phyloP scores from a whole-genome alignment of 2,113 vertebrate genomes.

The Ailuropoda melanoleuca region DNA sequence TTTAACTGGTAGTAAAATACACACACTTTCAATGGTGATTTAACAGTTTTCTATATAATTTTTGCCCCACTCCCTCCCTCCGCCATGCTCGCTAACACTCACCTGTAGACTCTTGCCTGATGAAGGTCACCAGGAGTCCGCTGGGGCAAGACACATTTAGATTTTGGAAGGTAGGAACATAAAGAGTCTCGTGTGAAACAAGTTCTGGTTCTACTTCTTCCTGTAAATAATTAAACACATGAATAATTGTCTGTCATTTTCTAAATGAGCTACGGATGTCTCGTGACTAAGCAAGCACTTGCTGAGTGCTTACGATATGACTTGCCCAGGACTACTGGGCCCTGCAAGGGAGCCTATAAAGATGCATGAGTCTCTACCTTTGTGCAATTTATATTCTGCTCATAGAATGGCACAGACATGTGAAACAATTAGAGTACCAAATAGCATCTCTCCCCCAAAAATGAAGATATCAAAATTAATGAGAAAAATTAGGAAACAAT shows the following conservation, averaged over 20 bases:
- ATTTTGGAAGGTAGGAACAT: slow-evolving; percentile 79
- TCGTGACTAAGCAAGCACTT: neutral
- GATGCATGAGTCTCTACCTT: neutral
- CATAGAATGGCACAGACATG: neutral
- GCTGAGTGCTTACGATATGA: neutral
- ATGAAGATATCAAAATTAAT: neutral
- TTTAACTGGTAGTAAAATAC: neutral
- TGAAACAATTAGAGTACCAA: neutral
- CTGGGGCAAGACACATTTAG: slow-evolving; percentile 90
- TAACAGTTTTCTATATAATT: neutral
- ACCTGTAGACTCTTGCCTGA: slow-evolving; percentile 83
- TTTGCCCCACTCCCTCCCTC: neutral
- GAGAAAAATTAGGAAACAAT: neutral
- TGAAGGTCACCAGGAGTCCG: slow-evolving; percentile 90
- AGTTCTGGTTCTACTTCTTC: slow-evolving; percentile 67
- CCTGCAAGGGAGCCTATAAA: neutral
- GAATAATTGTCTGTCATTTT: slow-evolving; percentile 3
- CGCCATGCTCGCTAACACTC: slow-evolving; percentile 49
- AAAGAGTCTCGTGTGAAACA: slow-evolving; percentile 44
- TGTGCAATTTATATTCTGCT: neutral
- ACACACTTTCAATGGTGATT: neutral
- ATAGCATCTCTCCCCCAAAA: neutral
- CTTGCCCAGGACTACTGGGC: neutral
- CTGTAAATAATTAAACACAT: slow-evolving; percentile 67
- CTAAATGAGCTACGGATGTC: neutral